Base-by-base conservation (phyloP, 2,888 invertebrate species). In the Leucania comma region DNA sequence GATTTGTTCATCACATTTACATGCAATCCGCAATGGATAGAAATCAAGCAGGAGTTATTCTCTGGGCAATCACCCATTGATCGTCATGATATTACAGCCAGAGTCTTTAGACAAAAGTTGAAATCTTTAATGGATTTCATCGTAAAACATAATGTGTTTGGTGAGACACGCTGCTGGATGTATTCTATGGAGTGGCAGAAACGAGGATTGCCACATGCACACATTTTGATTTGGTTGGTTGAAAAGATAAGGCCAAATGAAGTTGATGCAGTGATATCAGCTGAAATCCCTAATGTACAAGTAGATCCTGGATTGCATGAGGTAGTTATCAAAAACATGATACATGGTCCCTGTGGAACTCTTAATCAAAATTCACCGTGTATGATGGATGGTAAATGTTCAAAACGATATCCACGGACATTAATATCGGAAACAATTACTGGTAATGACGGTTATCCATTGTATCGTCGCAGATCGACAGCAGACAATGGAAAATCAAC, bases 21-120 rank as follows among this genome's bases (percentile, higher is more conserved):
- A 78, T 84, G 82, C 75, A 83, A 87, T 82, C 84, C 85, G 1
- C 26, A 83, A 20, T 88, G 87, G 86, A 76, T 29, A 72, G 86
- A 87, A 68, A 32, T 61, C 2, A 17, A 51, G 24, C 51, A 51
- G 24, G 51, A 51, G 14, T 51, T 51, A 51, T 20, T 59, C 6
- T 8, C 14, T 3, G 20, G 14, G 10, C 59, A 59, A 46, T 12
- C 26, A 46, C 12, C 42, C 12, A 1, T 46, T 59, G 42, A 6
- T 38, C 20, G 42, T 0, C 59, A 46, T 46, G 46, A 60, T 12
- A 32, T 61, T 0, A 61, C 9, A 0, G 60, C 29, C 14, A 48
- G 59, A 17, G 29, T 61, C 8, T 48, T 17, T 10, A 48, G 22
- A 17, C 29, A 22, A 35, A 62, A 62, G 6, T 50, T 62, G 3